Conservation (phyloP, 2,113 vertebrate species). For the Perca fluviatilis region DNA sequence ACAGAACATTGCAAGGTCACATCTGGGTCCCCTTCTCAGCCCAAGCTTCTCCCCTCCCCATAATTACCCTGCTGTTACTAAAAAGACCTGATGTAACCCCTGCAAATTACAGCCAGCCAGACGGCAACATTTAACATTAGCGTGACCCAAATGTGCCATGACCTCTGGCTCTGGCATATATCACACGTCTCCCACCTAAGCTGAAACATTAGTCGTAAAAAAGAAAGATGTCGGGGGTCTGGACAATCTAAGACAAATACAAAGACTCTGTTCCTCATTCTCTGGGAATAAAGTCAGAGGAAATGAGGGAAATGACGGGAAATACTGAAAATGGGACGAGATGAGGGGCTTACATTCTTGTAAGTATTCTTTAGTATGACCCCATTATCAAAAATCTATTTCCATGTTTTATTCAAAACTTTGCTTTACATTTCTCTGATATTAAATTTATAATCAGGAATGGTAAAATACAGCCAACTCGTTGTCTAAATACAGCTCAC, state of each 20-base stretch:
- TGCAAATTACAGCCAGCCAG: conserved; percentile 43
- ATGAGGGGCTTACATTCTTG: background rate
- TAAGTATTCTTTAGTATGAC: conserved; percentile 3
- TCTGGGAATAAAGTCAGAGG: conserved; percentile 29
- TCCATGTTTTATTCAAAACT: conserved; percentile 37
- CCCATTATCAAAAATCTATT: conserved; percentile 34
- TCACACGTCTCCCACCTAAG: conserved; percentile 59
- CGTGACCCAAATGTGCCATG: conserved; percentile 57
- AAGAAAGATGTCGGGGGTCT: conserved; percentile 35
- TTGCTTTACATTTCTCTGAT: conserved; percentile 3
- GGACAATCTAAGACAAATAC: conserved; percentile 31
- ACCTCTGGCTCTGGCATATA: conserved; percentile 71
- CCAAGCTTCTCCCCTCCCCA: conserved; percentile 19
- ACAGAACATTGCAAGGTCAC: conserved; percentile 24
- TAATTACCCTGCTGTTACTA: conserved; percentile 56
- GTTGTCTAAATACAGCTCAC: background rate
- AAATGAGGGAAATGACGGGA: conserved; percentile 45
- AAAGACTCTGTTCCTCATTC: conserved; percentile 35
- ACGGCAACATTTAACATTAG: conserved; percentile 58
- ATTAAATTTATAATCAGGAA: conserved; percentile 10
- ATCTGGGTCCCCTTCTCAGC: conserved; percentile 41
- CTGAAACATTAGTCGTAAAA: conserved; percentile 41
- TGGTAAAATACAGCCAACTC: background rate
- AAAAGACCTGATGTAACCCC: conserved; percentile 56
- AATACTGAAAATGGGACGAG: conserved; percentile 12